Evolutionary conservation across 2,888 invertebrate species (phyloP), one percentile per base, ranked within the genome.

Genomic region (Caenorhabditis panamensis): DNA sequence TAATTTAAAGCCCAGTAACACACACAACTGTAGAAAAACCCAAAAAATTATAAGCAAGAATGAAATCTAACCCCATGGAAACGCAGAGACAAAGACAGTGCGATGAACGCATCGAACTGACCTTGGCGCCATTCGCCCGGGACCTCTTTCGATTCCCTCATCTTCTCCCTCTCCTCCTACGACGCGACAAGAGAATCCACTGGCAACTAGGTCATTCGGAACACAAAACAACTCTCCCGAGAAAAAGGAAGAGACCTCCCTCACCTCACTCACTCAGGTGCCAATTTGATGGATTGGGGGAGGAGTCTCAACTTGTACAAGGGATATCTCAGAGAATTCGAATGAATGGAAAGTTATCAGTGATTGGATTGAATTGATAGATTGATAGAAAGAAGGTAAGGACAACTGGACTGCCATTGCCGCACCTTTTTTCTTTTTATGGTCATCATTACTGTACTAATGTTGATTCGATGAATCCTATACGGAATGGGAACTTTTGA

Each of bases 201-300:
- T 66, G 78, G 71, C 78, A 78, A 78, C 66, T 78, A 78, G 78
- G 78, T 78, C 78, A 78, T 44, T 78, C 71, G 71, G 78, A 77
- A 77, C 49, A 75, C 66, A 75, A 66, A 66, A 75, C 59, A 66
- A 75, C 73, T 72, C 63, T 71, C 36, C 47, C 22, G 47, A 61
- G 53, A 56, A 53, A 26, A 71, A 20, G n/a, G 18, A 20, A 44
- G 26, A 47, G 28, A 69, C 41, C 11, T 13, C 72, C 58, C 31
- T 31, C n/a, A n/a, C 31, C 31, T 31, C 31, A 31, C 31, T 63
- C 71, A 54, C 56, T 31, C 18, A 63, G 28, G 72, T 73, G 73
- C 73, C 73, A 66, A 73, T 72, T 72, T 72, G 62, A 63, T 72
- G 44, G 71, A 71, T 26, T 13, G 13, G 41, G 41, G 51, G 49